Conservation (phyloP, 2,113 vertebrate genomes). For the Dryoscopus gambensis region DNA sequence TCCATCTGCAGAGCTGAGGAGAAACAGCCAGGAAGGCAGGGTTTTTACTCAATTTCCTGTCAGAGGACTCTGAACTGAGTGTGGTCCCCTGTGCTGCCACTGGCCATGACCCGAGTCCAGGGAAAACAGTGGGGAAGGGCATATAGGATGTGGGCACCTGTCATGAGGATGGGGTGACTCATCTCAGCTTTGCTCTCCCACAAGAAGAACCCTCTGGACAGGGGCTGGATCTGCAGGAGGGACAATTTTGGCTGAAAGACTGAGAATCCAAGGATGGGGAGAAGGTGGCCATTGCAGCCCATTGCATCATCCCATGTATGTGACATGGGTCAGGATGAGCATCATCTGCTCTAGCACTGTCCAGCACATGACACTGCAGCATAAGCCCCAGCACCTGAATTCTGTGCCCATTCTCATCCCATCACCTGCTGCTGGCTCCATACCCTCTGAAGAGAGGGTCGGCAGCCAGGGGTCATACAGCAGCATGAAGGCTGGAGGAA, state of each 20-base stretch:
- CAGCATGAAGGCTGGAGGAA: background rate
- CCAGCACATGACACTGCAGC: background rate
- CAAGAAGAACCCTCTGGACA: background rate
- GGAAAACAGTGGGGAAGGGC: background rate
- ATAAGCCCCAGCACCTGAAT: background rate
- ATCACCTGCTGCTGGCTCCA: background rate
- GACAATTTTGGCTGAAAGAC: background rate
- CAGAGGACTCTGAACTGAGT: background rate
- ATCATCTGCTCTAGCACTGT: rapidly evolving
- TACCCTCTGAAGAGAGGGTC: background rate
- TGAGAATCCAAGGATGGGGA: background rate
- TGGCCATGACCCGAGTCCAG: background rate
- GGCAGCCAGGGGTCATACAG: background rate
- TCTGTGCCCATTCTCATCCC: background rate
- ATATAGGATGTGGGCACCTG: background rate
- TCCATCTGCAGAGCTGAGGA: background rate
- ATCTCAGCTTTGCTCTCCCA: background rate
- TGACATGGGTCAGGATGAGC: background rate
- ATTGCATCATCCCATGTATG: background rate
- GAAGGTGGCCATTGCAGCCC: background rate
- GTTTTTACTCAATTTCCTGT: background rate
- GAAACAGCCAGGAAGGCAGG: background rate
- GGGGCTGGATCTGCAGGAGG: background rate
- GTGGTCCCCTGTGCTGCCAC: background rate
- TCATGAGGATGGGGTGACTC: background rate